Evolutionary conservation across 2,113 vertebrate species (phyloP).

Genomic region (Grallaria varia): DNA sequence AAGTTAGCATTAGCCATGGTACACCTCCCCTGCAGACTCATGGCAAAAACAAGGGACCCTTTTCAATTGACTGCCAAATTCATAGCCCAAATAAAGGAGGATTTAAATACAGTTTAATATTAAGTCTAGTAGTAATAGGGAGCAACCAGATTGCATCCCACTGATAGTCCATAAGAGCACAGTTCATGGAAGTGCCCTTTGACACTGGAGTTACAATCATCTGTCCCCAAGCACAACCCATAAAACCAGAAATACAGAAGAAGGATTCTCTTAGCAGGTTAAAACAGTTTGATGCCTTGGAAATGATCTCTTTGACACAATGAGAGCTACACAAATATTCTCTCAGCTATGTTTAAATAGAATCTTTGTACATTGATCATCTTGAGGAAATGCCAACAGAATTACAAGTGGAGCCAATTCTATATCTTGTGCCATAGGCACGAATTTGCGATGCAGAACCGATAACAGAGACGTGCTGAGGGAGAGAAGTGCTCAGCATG

Average conservation of each 20-base stretch:
- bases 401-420: neutral
- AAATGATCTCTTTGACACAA: neutral
- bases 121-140: neutral
- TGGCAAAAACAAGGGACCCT: neutral
- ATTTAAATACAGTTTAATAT: neutral
- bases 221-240: neutral
- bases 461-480: neutral
- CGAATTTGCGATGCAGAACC: neutral
- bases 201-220: neutral
- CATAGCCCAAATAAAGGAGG: neutral
- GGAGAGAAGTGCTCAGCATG: neutral
- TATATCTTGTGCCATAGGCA: neutral
- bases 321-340: neutral
- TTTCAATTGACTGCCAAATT: neutral
- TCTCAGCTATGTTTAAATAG: neutral
- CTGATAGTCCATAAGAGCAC: neutral
- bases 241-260: neutral
- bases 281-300: neutral
- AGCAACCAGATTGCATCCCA: accelerated
- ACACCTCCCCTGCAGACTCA: neutral
- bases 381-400: neutral
- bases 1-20: neutral
- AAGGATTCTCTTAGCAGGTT: neutral
- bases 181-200: neutral
- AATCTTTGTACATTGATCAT: neutral